phyloP scores from a whole-genome alignment of 2,888 invertebrate species.

The Agrochola lychnidis region DNA sequence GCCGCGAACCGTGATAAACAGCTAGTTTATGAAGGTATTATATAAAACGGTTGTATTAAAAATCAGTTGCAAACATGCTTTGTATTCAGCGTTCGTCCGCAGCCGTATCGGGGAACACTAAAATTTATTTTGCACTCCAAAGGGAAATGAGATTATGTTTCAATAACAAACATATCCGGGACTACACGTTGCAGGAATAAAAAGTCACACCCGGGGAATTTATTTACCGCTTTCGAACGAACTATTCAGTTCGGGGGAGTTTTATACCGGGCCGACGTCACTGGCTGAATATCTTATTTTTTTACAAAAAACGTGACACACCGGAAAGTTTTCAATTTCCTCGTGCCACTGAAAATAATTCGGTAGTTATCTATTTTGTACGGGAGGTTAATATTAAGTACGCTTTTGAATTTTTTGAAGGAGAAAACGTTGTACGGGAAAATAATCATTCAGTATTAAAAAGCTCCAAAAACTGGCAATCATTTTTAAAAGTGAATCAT shows the following conservation, averaged over 20 bases:
- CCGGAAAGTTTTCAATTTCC: conserved; percentile 54
- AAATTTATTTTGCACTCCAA: conserved; percentile 82
- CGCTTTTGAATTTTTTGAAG: conserved; percentile 12
- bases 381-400: conserved; percentile 20
- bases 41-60: conserved; percentile 67
- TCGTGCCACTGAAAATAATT: conserved; percentile 43
- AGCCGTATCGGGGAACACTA: conserved; percentile 73
- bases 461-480: not conserved
- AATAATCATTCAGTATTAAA: not conserved
- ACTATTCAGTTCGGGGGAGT: conserved; percentile 61
- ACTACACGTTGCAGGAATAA: conserved; percentile 75
- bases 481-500: not conserved
- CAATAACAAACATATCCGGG: conserved; percentile 81
- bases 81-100: conserved; percentile 68
- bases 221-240: conserved; percentile 69
- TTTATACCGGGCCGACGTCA: conserved; percentile 48
- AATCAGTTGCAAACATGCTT: conserved; percentile 66
- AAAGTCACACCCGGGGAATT: conserved; percentile 73
- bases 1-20: conserved; percentile 59
- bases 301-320: conserved; percentile 45
- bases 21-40: conserved; percentile 62
- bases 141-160: conserved; percentile 83
- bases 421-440: not conserved
- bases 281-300: conserved; percentile 59
- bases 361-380: conserved; percentile 46